phyloP scores from a whole-genome alignment of 2,797 vertebrate genomes.

The Coreius guichenoti region DNA sequence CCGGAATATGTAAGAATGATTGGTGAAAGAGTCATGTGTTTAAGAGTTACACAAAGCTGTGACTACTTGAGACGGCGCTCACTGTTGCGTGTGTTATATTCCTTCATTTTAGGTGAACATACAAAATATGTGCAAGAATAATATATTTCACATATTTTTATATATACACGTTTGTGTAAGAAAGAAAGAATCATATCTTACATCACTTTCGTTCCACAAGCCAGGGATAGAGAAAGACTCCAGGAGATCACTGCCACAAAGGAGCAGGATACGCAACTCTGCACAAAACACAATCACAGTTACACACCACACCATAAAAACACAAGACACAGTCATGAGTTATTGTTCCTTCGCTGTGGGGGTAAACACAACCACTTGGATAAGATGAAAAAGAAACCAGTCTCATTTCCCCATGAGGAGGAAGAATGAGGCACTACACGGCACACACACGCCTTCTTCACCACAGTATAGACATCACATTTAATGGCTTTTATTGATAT shows the following conservation, averaged over 20 bases:
- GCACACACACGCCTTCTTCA: slow-evolving; percentile 4
- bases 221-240: slow-evolving; percentile 99
- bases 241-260: slow-evolving; percentile 96
- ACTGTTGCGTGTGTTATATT: not conserved
- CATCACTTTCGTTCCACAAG: slow-evolving; percentile 97
- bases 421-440: not conserved
- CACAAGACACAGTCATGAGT: slow-evolving; percentile 57
- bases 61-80: not conserved
- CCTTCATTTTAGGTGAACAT: not conserved
- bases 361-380: slow-evolving; percentile 18
- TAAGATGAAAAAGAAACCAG: slow-evolving; percentile 1
- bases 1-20: too few relatives aligned
- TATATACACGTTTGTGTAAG: not conserved
- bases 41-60: not conserved
- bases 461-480: slow-evolving; percentile 8
- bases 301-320: slow-evolving; percentile 60
- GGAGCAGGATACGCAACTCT: slow-evolving; percentile 95
- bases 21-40: too few relatives aligned
- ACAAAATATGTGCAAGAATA: not conserved
- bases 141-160: not conserved
- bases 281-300: slow-evolving; percentile 58
- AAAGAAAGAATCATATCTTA: slow-evolving; percentile 73
- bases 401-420: not conserved
- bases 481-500: not conserved
- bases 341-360: not conserved